Evolutionary conservation across 2,888 invertebrate genomes (phyloP), one percentile per base, ranked within the genome.

Genomic region (Aporophyla nigra): DNA sequence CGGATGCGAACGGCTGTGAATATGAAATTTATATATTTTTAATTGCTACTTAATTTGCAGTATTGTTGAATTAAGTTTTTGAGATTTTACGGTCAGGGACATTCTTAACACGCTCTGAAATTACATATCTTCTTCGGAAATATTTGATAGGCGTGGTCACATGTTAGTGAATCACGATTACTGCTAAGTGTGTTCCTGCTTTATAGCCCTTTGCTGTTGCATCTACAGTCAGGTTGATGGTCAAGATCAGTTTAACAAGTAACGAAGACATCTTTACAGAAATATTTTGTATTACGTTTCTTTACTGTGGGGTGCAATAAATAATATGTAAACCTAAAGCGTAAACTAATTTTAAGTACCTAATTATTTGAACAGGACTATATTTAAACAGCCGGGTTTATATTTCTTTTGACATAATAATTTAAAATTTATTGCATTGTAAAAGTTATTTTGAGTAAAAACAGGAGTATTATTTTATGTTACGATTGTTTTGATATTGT

Each of bases 1-100:
- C 78, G 65, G 59, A 83, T 79, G 58, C 75, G 51, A 74, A 74
- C 62, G 87, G 87, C 87, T 87, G 87, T 87, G 87, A 87, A 76
- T 76, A 76, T 69, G n/a, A 79, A 75, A 76, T 72, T 80, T 83
- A 62, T 74, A 62, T 84, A 54, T 84, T 82, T 81, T 79, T 54
- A 53, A 24, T 61, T 72, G 46, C 63, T 53, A 69, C 56, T 76
- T 73, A 75, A 71, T 76, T 69, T 71, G 40, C 71, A 74, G 73
- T 82, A 68, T 71, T 74, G 71, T 78, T 77, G 19, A 61, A 81
- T 69, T 71, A 43, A 63, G 67, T 70, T 74, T 51, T 69, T 2
- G 40, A 43, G 2, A n/a, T 68, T 67, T 70, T 68, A 49, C 9
- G n/a, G 27, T 33, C n/a, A 54, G 58, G 33, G n/a, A 49, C 43